Base-by-base conservation (phyloP, 2,888 invertebrate species). In the Lapara coniferarum region DNA sequence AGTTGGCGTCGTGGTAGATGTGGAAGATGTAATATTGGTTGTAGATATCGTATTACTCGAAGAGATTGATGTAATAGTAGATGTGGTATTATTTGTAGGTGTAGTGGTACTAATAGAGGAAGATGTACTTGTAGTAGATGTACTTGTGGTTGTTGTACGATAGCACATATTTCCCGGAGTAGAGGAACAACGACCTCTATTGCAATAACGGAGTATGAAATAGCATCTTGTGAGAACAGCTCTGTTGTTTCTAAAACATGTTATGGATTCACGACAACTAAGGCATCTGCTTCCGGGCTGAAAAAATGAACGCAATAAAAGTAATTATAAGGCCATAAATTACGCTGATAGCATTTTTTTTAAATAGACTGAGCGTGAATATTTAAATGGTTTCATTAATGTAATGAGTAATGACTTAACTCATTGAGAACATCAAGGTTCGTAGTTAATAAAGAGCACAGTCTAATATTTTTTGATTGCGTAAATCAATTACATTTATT, bases 1-100 rank as follows among this genome's bases (percentile, higher is more conserved):
- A 10, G 69, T 72, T 30, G 75, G 49, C 7, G 73, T 57, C 10
- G 70, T 59, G 0, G 74, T 71, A 63, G 71, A 76, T 2, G 74
- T 25, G 56, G 69, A 69, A 37, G 37, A 37, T 6, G 37, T 37
- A 8, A 2, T 37, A 8, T 37, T 37, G 37, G 37, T 37, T 37
- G 37, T 25, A 25, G 25, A 37, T 44, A 72, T 69, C 19, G 75
- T 75, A 25, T 78, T 76, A n/a, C 66, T 73, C 37, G 71, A 63
- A 58, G 69, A 59, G 16, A 56, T 69, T 10, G 70, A 68, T 57
- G 56, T 72, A 25, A 1, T 25, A 7, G 69, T 63, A 57, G 73
- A 70, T 10, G 74, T 66, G 49, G 73, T 72, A 16, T 75, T 72
- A 25, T 72, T 66, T 13, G 51, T 53, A 52, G 73, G 2, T 13